phyloP scores from a whole-genome alignment of 2,113 vertebrate species.

The Orientallactaga bullata region DNA sequence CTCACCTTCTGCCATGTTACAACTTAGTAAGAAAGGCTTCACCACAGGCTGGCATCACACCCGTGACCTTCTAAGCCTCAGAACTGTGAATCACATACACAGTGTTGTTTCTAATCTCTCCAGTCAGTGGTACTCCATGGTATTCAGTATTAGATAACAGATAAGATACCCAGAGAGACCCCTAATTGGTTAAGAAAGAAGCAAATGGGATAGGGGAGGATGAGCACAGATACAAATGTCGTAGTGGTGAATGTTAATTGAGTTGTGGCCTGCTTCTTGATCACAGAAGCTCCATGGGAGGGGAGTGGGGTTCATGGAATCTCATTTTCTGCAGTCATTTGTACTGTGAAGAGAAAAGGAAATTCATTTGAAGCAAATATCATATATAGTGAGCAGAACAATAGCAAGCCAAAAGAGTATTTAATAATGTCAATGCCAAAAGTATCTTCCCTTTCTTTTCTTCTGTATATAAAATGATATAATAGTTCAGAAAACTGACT shows the following conservation, averaged over 20 bases:
- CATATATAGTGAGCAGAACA: constrained; percentile 3
- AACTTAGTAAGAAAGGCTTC: not conserved
- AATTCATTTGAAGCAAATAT: not conserved
- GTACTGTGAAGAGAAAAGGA: constrained; percentile 45
- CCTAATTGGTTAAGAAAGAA: not conserved
- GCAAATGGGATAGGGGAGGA: not conserved
- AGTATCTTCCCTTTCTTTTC: constrained; percentile 51
- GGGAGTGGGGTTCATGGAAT: constrained; percentile 27
- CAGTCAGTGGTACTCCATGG: not conserved
- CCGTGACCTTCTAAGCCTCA: too few species aligned
- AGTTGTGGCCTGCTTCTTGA: constrained; percentile 43
- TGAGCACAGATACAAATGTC: constrained; percentile 2
- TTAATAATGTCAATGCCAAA: not conserved
- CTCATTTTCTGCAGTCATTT: constrained; percentile 19
- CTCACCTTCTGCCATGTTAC: not conserved
- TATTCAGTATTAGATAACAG: not conserved
- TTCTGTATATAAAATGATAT: constrained; percentile 2
- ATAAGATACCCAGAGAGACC: not conserved
- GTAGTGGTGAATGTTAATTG: constrained; percentile 28
- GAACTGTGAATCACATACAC: not conserved
- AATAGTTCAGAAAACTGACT: constrained; percentile 39
- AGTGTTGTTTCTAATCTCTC: not conserved
- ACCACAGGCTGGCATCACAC: not conserved
- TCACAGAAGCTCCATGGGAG: not conserved
- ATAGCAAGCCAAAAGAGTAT: not conserved